Evolutionary conservation across 1,140 invertebrate species (phyloP).

Genomic region (Scaptomyza hsui): DNA sequence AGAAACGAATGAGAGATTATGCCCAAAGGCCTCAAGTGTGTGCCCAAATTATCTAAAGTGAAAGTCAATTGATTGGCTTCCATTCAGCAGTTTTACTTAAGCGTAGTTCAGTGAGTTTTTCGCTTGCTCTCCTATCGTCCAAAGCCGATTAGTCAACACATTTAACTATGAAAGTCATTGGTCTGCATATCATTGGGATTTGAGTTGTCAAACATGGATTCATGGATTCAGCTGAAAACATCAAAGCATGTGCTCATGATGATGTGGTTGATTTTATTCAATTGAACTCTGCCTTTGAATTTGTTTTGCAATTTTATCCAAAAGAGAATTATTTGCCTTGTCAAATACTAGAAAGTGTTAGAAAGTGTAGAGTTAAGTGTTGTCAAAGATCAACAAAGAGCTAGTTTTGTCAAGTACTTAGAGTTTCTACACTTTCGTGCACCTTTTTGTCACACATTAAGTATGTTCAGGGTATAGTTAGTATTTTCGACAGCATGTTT

Average conservation of each 20-base stretch:
- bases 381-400: no score
- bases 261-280: conserved; percentile 50
- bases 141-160: conserved; percentile 51
- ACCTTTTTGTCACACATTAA: neutral
- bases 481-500: neutral
- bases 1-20: neutral
- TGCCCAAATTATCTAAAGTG: conserved; percentile 61
- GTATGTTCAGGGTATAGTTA: neutral
- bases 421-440: no score
- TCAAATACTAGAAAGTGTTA: conserved; percentile 6
- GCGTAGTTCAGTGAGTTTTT: conserved; percentile 18
- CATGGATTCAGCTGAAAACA: conserved; percentile 30
- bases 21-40: conserved; percentile 20
- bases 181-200: conserved; percentile 15
- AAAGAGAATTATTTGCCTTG: conserved; percentile 4
- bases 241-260: conserved; percentile 6
- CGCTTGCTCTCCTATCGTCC: conserved; percentile 20
- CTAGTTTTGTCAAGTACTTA: no score
- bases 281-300: conserved; percentile 8
- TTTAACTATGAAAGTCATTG: conserved; percentile 27
- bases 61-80: conserved; percentile 69
- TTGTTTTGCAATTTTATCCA: conserved; percentile 12
- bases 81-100: conserved; percentile 56
- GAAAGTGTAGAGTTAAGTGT: no score
- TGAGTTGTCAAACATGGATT: conserved; percentile 46